Base-by-base conservation (phyloP, 2,888 invertebrate species). In the Papilio demoleus region DNA sequence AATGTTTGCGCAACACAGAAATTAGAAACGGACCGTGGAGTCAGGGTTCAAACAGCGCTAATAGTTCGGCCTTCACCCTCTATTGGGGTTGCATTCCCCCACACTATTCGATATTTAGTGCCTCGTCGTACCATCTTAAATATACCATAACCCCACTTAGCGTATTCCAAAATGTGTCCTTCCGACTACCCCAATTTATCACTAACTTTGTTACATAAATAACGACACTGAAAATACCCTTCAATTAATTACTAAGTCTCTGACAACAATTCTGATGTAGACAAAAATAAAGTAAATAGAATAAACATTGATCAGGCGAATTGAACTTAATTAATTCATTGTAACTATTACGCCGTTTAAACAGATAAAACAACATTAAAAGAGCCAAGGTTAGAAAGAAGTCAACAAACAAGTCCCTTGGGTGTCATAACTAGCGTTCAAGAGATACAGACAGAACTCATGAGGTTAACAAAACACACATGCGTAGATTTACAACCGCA, bases 81-180 rank as follows among this genome's bases (percentile, higher is more conserved):
- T 75, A 74, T 61, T 75, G 80, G 84, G 85, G 81, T 76, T 71
- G 74, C 73, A 75, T 76, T 79, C 81, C 85, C 84, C 82, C 76
- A 80, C 77, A 80, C 80, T 78, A 81, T 81, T 82, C 81, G 83
- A 86, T 88, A 90, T 89, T 90, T 90, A 90, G 86, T 85, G 80
- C 90, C 90, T 88, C 84, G 87, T 83, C 85, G 91, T 90, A 88
- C 90, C 90, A 90, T 89, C 90, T 90, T 83, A 88, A 88, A 91
- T 87, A 89, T 88, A 60, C 68, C 40, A 86, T 88, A 85, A 83
- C 81, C 81, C 80, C 85, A 85, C 84, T 87, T 81, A 84, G 78
- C 80, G 77, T 84, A 73, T 76, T 74, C 80, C 75, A 76, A 80
- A 80, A 81, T 79, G 80, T 76, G 79, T 79, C 79, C 79, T 77